Evolutionary conservation across 2,888 invertebrate genomes (phyloP).

Genomic region (Sipha maydis): DNA sequence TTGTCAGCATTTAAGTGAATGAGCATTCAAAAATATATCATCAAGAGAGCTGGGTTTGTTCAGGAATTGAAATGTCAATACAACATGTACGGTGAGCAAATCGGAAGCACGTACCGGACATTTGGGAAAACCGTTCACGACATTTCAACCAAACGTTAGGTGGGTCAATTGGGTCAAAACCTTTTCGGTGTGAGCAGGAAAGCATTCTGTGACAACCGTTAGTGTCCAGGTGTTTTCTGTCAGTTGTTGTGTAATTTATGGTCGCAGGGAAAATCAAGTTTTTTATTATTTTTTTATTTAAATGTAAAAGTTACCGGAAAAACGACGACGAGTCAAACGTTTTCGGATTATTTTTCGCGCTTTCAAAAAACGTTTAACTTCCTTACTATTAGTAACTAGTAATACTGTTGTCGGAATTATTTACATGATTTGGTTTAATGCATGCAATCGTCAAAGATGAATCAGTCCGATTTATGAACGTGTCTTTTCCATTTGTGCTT

Average conservation of each 20-base stretch:
- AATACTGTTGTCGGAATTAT: not conserved
- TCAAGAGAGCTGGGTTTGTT: not conserved
- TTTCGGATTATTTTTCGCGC: not conserved
- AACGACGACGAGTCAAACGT: not conserved
- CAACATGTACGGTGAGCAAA: not conserved
- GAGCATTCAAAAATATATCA: not conserved
- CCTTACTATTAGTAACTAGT: not conserved
- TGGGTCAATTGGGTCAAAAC: slow-evolving; percentile 42
- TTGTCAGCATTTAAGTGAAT: not conserved
- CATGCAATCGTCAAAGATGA: too few species aligned
- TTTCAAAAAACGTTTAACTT: not conserved
- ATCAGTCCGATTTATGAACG: too few species aligned
- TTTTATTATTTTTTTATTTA: not conserved
- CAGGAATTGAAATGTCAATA: slow-evolving; percentile 31
- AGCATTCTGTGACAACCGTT: not conserved
- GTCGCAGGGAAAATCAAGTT: slow-evolving; percentile 1
- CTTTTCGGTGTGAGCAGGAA: not conserved
- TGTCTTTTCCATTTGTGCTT: too few species aligned
- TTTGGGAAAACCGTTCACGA: slow-evolving; percentile 35
- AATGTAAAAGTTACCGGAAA: not conserved
- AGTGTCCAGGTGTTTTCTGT: slow-evolving; percentile 32
- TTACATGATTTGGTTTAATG: too few species aligned
- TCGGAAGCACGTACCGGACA: slow-evolving; percentile 34
- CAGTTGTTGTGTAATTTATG: slow-evolving; percentile 31
- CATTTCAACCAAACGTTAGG: slow-evolving; percentile 41